Evolutionary conservation across 2,113 vertebrate genomes (phyloP).

Genomic region (Stigmatopora argus): DNA sequence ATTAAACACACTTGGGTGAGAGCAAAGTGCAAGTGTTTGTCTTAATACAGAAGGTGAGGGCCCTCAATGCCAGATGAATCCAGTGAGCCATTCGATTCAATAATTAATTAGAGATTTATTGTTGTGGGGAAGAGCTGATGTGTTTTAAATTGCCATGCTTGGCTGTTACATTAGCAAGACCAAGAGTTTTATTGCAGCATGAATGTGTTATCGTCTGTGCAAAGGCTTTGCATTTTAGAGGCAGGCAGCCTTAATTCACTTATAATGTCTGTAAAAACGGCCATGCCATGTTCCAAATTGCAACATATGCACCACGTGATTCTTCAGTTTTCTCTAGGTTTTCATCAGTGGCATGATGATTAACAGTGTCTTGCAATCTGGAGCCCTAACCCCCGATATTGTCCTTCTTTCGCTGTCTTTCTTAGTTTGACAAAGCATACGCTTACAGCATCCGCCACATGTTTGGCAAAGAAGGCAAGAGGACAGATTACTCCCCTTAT

Average conservation of each 20-base stretch:
- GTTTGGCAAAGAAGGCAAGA: conserved; percentile 94
- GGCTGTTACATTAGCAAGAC: conserved; percentile 70
- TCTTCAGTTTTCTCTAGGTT: conserved; percentile 3
- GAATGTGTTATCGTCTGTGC: conserved; percentile 61
- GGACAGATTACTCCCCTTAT: conserved; percentile 94
- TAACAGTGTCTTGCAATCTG: conserved; percentile 60
- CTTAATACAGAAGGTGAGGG: conserved; percentile 45
- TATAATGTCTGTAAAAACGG: conserved; percentile 29
- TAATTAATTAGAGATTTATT: conserved; percentile 67
- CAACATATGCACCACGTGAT: conserved; percentile 1
- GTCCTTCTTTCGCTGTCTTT: conserved; percentile 31
- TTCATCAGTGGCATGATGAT: conserved; percentile 52
- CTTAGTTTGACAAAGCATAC: conserved; percentile 95
- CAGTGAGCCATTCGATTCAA: conserved; percentile 49
- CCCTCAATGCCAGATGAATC: conserved; percentile 59
- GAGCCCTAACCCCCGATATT: conserved; percentile 33
- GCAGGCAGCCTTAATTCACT: conserved; percentile 29
- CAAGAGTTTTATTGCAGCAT: conserved; percentile 62
- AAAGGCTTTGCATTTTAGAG: conserved; percentile 38
- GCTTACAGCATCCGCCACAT: conserved; percentile 92
- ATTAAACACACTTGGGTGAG: conserved; percentile 49
- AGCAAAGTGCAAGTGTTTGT: conserved; percentile 25
- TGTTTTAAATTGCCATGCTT: conserved; percentile 57
- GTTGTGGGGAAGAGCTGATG: conserved; percentile 61
- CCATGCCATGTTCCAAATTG: conserved; percentile 18